Conservation (phyloP, 2,888 invertebrate species). For the Yponomeuta malinellus region DNA sequence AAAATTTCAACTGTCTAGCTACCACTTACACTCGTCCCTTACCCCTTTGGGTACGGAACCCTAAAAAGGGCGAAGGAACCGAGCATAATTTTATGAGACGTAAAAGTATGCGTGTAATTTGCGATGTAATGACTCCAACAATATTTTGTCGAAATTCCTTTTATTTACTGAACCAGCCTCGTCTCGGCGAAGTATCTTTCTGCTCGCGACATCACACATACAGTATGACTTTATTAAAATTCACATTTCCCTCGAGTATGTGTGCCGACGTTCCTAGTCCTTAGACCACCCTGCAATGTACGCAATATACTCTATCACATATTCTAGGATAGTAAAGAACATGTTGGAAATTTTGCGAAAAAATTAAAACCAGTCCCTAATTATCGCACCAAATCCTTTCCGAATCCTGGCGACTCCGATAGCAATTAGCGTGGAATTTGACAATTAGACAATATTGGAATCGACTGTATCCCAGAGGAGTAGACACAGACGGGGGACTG, state of each 20-base stretch:
- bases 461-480: too few relatives aligned
- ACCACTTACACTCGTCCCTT: too few relatives aligned
- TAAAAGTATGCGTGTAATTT: constrained; percentile 3
- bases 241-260: constrained; percentile 35
- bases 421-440: too few relatives aligned
- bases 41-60: too few relatives aligned
- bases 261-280: constrained; percentile 22
- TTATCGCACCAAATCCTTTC: too few relatives aligned
- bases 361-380: too few relatives aligned
- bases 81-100: constrained; percentile 11
- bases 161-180: constrained; percentile 10
- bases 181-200: constrained; percentile 7
- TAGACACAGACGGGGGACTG: too few relatives aligned
- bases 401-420: too few relatives aligned
- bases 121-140: constrained; percentile 7
- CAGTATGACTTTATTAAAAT: constrained; percentile 37
- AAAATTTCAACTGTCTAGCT: too few relatives aligned
- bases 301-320: neutral
- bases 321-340: too few relatives aligned
- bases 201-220: constrained; percentile 3
- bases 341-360: too few relatives aligned
- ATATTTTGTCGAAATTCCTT: constrained; percentile 1
- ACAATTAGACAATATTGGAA: too few relatives aligned
- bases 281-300: neutral
- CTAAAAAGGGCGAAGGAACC: neutral